Conservation (phyloP, 2,888 invertebrate species). For the Cantharis rufa region DNA sequence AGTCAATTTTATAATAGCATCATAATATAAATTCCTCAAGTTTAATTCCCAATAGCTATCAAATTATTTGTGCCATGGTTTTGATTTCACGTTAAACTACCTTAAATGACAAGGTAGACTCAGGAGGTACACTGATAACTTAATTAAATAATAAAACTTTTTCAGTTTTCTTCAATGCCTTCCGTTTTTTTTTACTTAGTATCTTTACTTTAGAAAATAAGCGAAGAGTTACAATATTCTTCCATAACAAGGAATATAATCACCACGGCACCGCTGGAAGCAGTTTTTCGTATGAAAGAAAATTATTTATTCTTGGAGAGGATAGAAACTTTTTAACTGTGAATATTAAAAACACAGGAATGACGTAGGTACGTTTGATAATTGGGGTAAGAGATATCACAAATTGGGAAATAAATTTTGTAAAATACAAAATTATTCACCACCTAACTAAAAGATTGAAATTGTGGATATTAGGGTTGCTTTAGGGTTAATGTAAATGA, state of each 20-base stretch:
- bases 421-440: not conserved
- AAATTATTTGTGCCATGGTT: too few relatives aligned
- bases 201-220: not conserved
- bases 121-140: too few relatives aligned
- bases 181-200: too few relatives aligned
- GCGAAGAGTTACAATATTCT: too few relatives aligned
- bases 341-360: not conserved
- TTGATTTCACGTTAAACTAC: too few relatives aligned
- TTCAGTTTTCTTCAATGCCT: too few relatives aligned
- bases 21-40: too few relatives aligned
- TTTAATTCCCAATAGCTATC: too few relatives aligned
- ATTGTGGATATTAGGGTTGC: conserved; percentile 30
- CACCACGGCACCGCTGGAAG: not conserved
- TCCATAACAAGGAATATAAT: too few relatives aligned
- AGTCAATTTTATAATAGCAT: too few relatives aligned
- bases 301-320: not conserved
- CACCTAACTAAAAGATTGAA: conserved; percentile 23
- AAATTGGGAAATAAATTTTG: not conserved
- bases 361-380: not conserved
- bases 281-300: not conserved
- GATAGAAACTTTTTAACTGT: not conserved
- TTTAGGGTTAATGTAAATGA: conserved; percentile 35
- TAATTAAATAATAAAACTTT: too few relatives aligned
- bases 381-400: not conserved
- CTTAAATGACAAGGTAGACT: too few relatives aligned